Base-by-base conservation (phyloP, 2,888 invertebrate species). In the Hoplodrina blanda region DNA sequence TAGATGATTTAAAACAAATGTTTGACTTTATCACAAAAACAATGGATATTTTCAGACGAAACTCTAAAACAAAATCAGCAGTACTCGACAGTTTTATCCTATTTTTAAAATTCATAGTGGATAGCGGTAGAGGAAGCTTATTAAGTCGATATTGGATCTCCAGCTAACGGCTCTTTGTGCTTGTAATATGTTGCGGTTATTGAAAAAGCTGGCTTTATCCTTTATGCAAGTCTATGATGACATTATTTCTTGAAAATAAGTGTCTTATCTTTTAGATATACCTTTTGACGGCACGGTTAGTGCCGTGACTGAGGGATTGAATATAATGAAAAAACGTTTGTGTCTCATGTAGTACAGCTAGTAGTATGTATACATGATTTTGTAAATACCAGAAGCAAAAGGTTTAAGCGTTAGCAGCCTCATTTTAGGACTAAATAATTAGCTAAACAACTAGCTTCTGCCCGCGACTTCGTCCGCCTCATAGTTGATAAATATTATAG, bases 101-200 rank as follows among this genome's bases (percentile, higher is more conserved):
- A 46, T 55, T 68, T 63, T 59, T 44, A 15, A 54, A 46, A 64
- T 59, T 59, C 20, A 76, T 57, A 67, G 76, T 77, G 54, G 71
- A 70, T 55, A 33, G 49, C 11, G 25, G 53, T 57, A 50, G n/a
- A 19, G 54, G 52, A 78, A 78, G 66, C 77, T 70, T 76, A 76
- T 81, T 81, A 78, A 64, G 71, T 76, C 77, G 70, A 78, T 81
- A 81, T 78, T 76, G 81, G 61, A 81, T 81, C 55, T 81, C 70
- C 81, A 64, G 71, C 66, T 46, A 69, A 56, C 76, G 61, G 77
- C 61, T 52, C 81, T 77, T 76, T 76, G 71, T 67, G 77, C 41
- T 55, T 64, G 67, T 62, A 67, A 67, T 44, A 70, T 69, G 78
- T 54, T 64, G 66, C 54, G 66, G 62, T 63, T 64, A 66, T 80